phyloP scores from a whole-genome alignment of 1,140 invertebrate genomes.

The Cephus cinctus region DNA sequence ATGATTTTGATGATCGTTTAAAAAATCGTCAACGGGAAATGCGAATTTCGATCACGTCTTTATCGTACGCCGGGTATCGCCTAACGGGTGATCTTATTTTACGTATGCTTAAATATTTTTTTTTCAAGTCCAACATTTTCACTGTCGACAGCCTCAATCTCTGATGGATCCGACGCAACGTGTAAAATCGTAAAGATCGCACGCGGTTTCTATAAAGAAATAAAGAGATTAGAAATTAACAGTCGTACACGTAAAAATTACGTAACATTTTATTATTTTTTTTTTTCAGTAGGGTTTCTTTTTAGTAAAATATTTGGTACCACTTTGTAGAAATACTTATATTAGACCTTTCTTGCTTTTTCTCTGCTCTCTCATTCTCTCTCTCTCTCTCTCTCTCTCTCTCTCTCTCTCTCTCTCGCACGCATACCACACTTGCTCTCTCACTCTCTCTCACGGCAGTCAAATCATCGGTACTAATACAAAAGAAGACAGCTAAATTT shows the following conservation, averaged over 20 bases:
- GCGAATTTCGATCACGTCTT: too few species aligned
- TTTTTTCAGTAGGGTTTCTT: slow-evolving; percentile 1
- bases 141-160: too few species aligned
- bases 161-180: too few species aligned
- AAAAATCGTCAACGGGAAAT: too few species aligned
- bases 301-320: slow-evolving; percentile 49
- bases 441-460: too few species aligned
- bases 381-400: background rate
- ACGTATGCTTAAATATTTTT: too few species aligned
- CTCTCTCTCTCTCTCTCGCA: slow-evolving; percentile 15
- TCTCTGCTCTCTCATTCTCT: slow-evolving; percentile 10
- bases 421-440: slow-evolving; percentile 12
- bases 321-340: slow-evolving; percentile 24
- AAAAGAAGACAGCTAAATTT: slow-evolving; percentile 29
- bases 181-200: too few species aligned
- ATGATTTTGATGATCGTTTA: too few species aligned
- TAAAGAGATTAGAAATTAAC: slow-evolving; percentile 37
- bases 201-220: too few species aligned
- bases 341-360: slow-evolving; percentile 5
- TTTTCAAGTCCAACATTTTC: too few species aligned
- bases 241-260: slow-evolving; percentile 44
- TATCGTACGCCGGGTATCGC: too few species aligned
- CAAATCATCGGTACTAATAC: slow-evolving; percentile 8
- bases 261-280: slow-evolving; percentile 48
- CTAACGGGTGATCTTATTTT: too few species aligned